Conservation (phyloP, 1,140 invertebrate genomes). For the Drosophila nebulosa region DNA sequence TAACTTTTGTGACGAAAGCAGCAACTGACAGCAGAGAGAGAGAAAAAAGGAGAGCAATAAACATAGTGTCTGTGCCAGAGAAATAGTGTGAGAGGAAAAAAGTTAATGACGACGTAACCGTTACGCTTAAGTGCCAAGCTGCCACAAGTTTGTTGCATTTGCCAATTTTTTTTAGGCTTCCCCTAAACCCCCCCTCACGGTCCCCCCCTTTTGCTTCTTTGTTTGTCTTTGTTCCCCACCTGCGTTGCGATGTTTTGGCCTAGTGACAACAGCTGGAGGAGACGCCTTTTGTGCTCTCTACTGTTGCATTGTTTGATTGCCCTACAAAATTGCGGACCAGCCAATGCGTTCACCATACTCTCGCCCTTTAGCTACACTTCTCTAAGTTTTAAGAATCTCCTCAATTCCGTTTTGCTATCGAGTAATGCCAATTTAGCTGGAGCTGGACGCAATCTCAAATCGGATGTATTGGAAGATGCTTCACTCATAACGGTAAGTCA, state of each 20-base stretch:
- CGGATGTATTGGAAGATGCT: conserved; percentile 78
- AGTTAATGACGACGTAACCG: conserved; percentile 62
- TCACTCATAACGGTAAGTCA: conserved; percentile 77
- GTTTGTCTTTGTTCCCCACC: background rate
- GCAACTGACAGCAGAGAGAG: background rate
- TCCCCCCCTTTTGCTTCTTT: background rate
- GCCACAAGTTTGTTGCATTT: conserved; percentile 53
- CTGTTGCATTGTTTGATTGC: conserved; percentile 60
- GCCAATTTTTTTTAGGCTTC: conserved; percentile 53
- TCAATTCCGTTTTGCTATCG: conserved; percentile 72
- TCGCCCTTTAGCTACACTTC: conserved; percentile 78
- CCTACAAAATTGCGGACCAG: conserved; percentile 54
- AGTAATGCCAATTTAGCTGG: conserved; percentile 76
- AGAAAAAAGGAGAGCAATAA: background rate
- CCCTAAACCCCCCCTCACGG: conserved; percentile 22
- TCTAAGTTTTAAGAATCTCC: conserved; percentile 75
- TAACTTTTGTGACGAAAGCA: background rate
- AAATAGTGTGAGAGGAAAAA: conserved; percentile 16
- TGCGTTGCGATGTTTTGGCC: conserved; percentile 27
- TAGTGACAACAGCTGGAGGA: conserved; percentile 37
- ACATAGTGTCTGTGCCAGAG: conserved; percentile 32
- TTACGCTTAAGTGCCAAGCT: conserved; percentile 66
- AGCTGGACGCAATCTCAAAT: conserved; percentile 72
- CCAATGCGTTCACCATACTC: conserved; percentile 70
- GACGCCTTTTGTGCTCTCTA: conserved; percentile 43